Percentiles rank a stretch among this genome's conserved stretches.
Evolutionary conservation across 2,797 vertebrate genomes (phyloP).

Genomic region (Microcaecilia unicolor): DNA sequence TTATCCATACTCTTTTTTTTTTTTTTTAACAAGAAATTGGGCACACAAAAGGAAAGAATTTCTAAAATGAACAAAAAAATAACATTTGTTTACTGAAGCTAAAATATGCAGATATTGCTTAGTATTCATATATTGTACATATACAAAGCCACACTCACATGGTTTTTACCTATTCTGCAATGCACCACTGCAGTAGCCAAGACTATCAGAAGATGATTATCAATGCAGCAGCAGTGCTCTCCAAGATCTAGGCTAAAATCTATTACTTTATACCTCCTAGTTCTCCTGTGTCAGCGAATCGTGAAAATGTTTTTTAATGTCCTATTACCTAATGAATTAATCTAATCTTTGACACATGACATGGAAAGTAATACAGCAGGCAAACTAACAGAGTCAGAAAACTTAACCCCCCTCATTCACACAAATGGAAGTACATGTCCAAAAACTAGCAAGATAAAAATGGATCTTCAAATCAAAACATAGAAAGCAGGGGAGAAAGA

Average conservation of each 20-base stretch:
- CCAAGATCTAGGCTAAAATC: slow-evolving; percentile 27
- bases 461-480: no score
- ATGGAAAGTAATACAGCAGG: slow-evolving; percentile 17
- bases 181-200: slow-evolving; percentile 50
- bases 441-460: no score
- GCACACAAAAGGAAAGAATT: slow-evolving; percentile 3
- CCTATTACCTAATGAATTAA: slow-evolving; percentile 39
- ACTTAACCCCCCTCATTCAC: no score
- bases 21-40: slow-evolving; percentile 8
- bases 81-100: background rate
- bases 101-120: background rate
- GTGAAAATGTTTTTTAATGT: slow-evolving; percentile 34
- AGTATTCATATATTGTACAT: background rate
- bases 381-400: no score
- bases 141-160: background rate
- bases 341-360: slow-evolving; percentile 14
- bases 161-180: slow-evolving; percentile 43
- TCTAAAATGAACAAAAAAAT: background rate
- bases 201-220: slow-evolving; percentile 28
- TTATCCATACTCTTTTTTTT: no score
- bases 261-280: slow-evolving; percentile 21
- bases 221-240: slow-evolving; percentile 28
- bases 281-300: slow-evolving; percentile 37
- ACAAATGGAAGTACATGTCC: no score
- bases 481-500: no score